A percentile compares a stretch with the other conserved stretches of the same genome.
Evolutionary conservation across 1,140 invertebrate species (phyloP).

Genomic region (Adoxophyes honmai): DNA sequence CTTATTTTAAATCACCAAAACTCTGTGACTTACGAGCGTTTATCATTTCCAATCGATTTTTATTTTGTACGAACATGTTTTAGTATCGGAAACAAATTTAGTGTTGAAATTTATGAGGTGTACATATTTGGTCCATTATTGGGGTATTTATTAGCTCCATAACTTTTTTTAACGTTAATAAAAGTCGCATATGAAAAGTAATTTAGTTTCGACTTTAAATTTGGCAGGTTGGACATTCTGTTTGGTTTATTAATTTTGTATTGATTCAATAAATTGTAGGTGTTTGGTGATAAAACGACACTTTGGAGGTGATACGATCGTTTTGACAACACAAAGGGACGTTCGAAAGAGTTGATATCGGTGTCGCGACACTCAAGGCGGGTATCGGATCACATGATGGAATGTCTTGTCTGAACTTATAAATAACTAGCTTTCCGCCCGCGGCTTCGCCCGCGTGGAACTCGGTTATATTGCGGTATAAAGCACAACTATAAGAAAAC

Average conservation of each 20-base stretch:
- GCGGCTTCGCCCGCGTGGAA: too few relatives aligned
- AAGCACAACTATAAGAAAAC: too few relatives aligned
- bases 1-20: slow-evolving; percentile 29
- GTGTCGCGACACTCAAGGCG: background rate
- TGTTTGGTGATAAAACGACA: slow-evolving; percentile 1
- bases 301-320: background rate
- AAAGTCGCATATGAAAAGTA: background rate
- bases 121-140: slow-evolving; percentile 9
- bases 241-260: background rate
- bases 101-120: slow-evolving; percentile 9
- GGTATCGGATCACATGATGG: slow-evolving; percentile 2
- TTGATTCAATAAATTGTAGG: background rate
- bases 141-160: slow-evolving; percentile 5
- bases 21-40: slow-evolving; percentile 38
- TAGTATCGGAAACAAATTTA: slow-evolving; percentile 13
- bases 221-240: background rate
- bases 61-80: slow-evolving; percentile 18
- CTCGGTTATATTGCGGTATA: too few relatives aligned
- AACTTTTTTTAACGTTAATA: background rate
- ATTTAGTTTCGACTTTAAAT: background rate
- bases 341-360: background rate
- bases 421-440: background rate
- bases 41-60: slow-evolving; percentile 30
- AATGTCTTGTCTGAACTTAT: background rate
- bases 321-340: slow-evolving; percentile 8